Evolutionary conservation across 2,113 vertebrate species (phyloP).

Genomic region (Lichenostomus cassidix): DNA sequence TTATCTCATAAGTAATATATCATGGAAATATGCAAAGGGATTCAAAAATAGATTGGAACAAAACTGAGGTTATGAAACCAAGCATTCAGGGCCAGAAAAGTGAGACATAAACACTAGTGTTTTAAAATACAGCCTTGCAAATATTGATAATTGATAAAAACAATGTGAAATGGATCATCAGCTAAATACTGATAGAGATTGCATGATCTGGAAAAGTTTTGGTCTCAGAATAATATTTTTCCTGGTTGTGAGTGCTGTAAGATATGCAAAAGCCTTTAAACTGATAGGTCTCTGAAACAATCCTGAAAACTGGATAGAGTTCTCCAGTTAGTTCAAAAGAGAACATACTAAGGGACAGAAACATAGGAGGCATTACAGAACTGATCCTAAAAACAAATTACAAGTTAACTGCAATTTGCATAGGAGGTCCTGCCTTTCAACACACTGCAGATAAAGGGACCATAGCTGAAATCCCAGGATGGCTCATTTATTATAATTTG

Average conservation of each 20-base stretch:
- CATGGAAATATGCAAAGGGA: not conserved
- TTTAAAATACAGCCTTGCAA: not conserved
- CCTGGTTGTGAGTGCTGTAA: not conserved
- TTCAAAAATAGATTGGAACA: slow-evolving; percentile 39
- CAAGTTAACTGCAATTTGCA: not conserved
- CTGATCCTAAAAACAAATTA: not conserved
- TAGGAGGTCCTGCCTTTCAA: not conserved
- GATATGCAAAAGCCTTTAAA: not conserved
- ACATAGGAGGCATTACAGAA: not conserved
- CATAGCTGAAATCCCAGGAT: not conserved
- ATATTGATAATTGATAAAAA: not conserved
- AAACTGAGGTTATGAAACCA: slow-evolving; percentile 6
- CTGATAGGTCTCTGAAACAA: not conserved
- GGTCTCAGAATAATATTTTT: not conserved
- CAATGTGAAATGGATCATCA: not conserved
- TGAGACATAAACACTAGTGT: not conserved
- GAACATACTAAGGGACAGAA: not conserved
- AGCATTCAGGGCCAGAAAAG: not conserved
- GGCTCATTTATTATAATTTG: not conserved
- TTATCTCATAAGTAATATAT: slow-evolving; percentile 40
- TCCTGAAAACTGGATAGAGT: not conserved
- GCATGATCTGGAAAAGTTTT: not conserved
- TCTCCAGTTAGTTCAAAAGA: not conserved
- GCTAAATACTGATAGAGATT: not conserved
- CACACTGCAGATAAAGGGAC: not conserved